phyloP scores from a whole-genome alignment of 1,140 invertebrate species.

The Cyphomyrmex costatus region DNA sequence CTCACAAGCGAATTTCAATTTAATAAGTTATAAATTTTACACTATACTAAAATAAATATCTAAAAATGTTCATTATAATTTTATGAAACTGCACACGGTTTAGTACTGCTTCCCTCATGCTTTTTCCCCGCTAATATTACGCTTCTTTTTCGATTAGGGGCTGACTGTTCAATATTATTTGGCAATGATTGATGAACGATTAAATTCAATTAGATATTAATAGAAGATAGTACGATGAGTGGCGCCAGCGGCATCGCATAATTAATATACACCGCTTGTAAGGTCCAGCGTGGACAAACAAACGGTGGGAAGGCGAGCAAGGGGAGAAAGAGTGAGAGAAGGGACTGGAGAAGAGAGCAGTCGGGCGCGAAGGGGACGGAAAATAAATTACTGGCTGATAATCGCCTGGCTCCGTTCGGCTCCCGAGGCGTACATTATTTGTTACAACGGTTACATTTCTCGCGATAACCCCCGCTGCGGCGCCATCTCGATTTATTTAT shows the following conservation, averaged over 20 bases:
- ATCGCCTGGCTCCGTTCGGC: conserved; percentile 71
- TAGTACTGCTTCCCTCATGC: neutral
- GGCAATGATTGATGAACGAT: neutral
- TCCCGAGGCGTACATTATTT: conserved; percentile 73
- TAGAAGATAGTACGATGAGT: conserved; percentile 7
- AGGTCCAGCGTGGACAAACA: conserved; percentile 60
- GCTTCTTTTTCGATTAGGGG: neutral
- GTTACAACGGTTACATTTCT: conserved; percentile 77
- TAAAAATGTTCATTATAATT: neutral
- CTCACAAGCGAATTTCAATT: neutral
- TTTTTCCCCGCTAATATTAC: neutral
- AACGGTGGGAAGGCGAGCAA: conserved; percentile 40
- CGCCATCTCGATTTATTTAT: conserved; percentile 80
- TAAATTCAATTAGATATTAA: conserved; percentile 43
- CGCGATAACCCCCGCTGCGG: conserved; percentile 80
- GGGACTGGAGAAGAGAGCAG: conserved; percentile 54
- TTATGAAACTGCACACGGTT: neutral
- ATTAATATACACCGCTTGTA: conserved; percentile 77
- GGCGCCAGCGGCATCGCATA: conserved; percentile 61
- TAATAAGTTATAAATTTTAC: neutral
- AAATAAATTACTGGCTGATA: conserved; percentile 80
- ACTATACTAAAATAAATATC: neutral
- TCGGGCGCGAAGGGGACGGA: conserved; percentile 54
- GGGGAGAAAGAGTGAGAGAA: conserved; percentile 7
- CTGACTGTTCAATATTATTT: neutral